These are phyloP conservation scores for Eubucco bourcierii DNA, from an alignment of 2,113 vertebrate species.

Conservation along the genomic window DNA sequence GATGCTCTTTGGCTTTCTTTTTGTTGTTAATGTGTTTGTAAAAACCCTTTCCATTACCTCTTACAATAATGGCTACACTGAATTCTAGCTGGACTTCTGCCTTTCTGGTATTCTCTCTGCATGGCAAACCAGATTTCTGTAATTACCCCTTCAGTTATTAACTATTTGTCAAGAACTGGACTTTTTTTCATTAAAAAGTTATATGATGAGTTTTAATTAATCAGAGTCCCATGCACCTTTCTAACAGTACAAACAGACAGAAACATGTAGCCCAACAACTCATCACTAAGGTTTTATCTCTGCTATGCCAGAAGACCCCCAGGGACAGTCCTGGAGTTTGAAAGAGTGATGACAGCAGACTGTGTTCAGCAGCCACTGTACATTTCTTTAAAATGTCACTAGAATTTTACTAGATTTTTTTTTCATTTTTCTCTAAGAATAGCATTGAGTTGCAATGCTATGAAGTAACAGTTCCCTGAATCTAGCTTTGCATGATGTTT, in stretches of 20 bases:
- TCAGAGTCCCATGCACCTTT: background rate
- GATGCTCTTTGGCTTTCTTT: no score
- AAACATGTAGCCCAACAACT: background rate
- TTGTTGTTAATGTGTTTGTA: no score
- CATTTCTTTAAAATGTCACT: background rate
- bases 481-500: background rate
- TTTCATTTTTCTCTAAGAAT: background rate
- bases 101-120: no score
- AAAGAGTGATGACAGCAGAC: background rate
- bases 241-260: background rate
- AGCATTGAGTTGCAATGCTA: background rate
- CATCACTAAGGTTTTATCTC: background rate
- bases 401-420: background rate
- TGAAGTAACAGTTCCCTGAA: background rate
- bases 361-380: background rate
- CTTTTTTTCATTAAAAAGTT: background rate
- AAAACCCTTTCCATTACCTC: no score
- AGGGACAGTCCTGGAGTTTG: background rate
- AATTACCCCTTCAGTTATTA: background rate
- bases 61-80: no score
- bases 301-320: background rate
- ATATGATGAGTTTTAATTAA: background rate
- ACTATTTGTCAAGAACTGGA: background rate
- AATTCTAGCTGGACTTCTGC: no score
- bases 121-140: no score